phyloP scores from a whole-genome alignment of 2,113 vertebrate genomes.

The Leucopsar rothschildi region DNA sequence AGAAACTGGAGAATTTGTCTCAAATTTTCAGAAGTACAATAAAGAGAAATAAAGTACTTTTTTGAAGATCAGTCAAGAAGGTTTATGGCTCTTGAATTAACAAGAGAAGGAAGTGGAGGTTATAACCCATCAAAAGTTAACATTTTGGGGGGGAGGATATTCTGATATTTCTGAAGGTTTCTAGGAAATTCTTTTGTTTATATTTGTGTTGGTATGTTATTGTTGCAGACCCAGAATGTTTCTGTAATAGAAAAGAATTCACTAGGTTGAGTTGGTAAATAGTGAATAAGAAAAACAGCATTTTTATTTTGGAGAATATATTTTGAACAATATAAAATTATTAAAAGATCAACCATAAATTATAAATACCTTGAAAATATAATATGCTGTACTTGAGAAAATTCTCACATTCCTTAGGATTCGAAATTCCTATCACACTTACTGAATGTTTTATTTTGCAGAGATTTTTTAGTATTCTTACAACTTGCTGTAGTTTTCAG shows the following conservation, averaged over 20 bases:
- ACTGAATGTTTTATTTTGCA: neutral
- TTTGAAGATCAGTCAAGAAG: neutral
- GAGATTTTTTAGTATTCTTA: neutral
- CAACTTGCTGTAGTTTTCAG: neutral
- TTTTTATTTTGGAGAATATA: neutral
- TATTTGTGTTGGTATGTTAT: neutral
- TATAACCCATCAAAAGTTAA: neutral
- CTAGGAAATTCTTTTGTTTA: neutral
- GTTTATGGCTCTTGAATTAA: neutral
- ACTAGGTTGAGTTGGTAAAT: neutral
- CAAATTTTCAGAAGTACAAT: neutral
- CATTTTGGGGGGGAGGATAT: accelerated
- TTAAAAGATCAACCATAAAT: neutral
- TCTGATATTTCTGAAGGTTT: neutral
- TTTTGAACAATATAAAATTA: neutral
- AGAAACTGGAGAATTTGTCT: neutral
- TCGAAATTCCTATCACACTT: neutral
- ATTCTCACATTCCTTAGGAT: neutral
- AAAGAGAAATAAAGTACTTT: neutral
- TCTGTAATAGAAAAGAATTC: neutral
- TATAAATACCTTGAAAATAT: neutral
- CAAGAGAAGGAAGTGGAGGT: neutral
- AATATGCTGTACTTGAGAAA: neutral
- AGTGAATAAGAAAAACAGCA: neutral
- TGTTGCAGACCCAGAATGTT: neutral